These are phyloP conservation scores for Oncopeltus fasciatus DNA, from an alignment of 1,140 invertebrate genomes.

Conservation along the genomic window DNA sequence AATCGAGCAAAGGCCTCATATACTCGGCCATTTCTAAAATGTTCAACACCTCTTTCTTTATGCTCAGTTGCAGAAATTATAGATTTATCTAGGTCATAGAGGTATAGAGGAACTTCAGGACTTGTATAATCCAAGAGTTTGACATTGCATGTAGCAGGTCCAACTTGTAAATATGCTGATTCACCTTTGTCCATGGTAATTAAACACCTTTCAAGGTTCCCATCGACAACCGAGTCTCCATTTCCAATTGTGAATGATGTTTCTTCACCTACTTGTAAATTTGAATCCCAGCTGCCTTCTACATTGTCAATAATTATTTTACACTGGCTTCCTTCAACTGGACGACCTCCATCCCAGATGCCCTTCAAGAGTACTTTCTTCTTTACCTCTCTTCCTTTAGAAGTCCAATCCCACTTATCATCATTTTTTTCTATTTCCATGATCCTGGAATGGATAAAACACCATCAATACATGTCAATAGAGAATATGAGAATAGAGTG, in stretches of 20 bases:
- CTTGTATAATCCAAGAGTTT: not conserved
- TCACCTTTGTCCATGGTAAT: not conserved
- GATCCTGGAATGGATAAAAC: not conserved
- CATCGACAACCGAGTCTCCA: not conserved
- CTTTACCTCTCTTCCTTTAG: no score
- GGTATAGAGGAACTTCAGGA: not conserved
- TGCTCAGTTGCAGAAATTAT: not conserved
- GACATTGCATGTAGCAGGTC: not conserved
- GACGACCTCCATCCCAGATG: no score
- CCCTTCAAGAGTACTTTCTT: not conserved
- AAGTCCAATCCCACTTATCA: not conserved
- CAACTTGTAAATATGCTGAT: not conserved
- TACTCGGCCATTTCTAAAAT: constrained; percentile 22
- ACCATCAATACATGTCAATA: not conserved
- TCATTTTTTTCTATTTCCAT: not conserved
- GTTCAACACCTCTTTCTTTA: constrained; percentile 28
- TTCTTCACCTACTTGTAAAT: not conserved
- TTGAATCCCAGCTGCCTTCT: not conserved
- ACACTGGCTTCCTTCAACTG: not conserved
- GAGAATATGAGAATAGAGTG: not conserved
- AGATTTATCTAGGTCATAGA: not conserved
- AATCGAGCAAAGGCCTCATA: constrained; percentile 40
- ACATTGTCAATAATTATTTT: not conserved
- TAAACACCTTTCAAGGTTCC: not conserved
- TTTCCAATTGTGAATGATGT: not conserved